phyloP scores from a whole-genome alignment of 2,888 invertebrate genomes.

The Caenorhabditis sulstoni region DNA sequence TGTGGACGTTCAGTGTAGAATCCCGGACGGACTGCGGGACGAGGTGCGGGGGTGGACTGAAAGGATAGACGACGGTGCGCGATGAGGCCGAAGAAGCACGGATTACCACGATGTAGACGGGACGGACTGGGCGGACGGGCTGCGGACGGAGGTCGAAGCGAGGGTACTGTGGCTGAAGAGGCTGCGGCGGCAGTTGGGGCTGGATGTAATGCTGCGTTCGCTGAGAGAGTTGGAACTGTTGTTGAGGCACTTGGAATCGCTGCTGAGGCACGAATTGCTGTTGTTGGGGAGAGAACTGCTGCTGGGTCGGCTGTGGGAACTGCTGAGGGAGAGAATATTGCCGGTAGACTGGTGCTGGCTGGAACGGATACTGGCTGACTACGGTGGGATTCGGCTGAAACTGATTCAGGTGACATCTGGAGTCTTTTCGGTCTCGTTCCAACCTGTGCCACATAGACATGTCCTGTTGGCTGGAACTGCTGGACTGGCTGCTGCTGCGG shows the following conservation, averaged over 20 bases:
- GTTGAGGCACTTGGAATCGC: constrained; percentile 16
- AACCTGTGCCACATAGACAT: constrained; percentile 46
- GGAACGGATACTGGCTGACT: constrained; percentile 49
- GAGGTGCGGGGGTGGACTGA: constrained; percentile 36
- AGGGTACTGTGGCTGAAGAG: constrained; percentile 44
- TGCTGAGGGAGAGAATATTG: constrained; percentile 37
- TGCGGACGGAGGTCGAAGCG: constrained; percentile 51
- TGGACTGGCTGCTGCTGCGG: constrained; percentile 36
- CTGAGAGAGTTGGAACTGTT: constrained; percentile 14
- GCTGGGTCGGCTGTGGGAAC: constrained; percentile 9
- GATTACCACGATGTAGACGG: constrained; percentile 37
- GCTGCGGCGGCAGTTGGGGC: constrained; percentile 30
- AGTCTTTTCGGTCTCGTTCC: not conserved
- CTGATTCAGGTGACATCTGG: not conserved
- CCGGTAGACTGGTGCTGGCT: constrained; percentile 34
- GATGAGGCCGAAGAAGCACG: not conserved
- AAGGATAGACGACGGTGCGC: not conserved
- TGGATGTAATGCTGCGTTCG: constrained; percentile 25
- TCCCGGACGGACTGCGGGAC: constrained; percentile 13
- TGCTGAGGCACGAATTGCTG: constrained; percentile 9
- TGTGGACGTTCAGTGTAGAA: constrained; percentile 34
- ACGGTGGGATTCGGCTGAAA: constrained; percentile 37
- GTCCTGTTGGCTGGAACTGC: constrained; percentile 38
- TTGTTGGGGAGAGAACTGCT: constrained; percentile 20
- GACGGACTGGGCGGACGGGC: constrained; percentile 49